Base-by-base conservation (phyloP, 2,113 vertebrate species). In the Gadus macrocephalus region DNA sequence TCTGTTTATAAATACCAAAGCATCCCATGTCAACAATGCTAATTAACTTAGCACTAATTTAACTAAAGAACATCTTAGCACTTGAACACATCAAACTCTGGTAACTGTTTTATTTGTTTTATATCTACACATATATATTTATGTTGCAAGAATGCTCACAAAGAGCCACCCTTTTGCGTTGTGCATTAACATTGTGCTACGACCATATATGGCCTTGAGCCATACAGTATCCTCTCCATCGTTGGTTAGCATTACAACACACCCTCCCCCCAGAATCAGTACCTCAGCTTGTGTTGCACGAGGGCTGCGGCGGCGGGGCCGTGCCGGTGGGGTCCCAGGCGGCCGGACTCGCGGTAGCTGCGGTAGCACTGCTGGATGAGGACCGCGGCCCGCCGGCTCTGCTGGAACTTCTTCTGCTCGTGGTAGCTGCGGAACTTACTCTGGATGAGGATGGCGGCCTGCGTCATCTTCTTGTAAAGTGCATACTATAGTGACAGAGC, bases 391-490 rank as follows among this genome's bases (percentile, higher is more conserved):
- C 95, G 92, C 31, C 95, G 93, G 91, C 97, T 98, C 92, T 98
- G 97, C 94, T 96, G 96, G 82, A 98, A 99, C 86, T 93, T 96
- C 74, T 98, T 99, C 89, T 99, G 96, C 76, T 96, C 95, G 0
- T 96, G 95, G 71, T 99, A 99, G 88, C 97, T 98, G 87, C 97
- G 95, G 92, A 98, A 99, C 91, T 96, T 98, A 91, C 96, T 99
- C 96, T 99, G 97, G 94, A 99, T 99, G 75, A 99, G 95, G 93
- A 99, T 98, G 94, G 97, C 97, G 90, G 97, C 97, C 94, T 97
- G 97, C 60, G 96, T 99, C 97, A 99, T 99, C 96, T 99, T 99
- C 92, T 96, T 98, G 92, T 99, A 99, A 96, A 99, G 97, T 96
- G 97, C 97, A 91, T 98, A 99, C 97, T 99, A 92, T 3, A 15